phyloP scores from a whole-genome alignment of 1,140 invertebrate genomes.

The Rhynchophorus ferrugineus region DNA sequence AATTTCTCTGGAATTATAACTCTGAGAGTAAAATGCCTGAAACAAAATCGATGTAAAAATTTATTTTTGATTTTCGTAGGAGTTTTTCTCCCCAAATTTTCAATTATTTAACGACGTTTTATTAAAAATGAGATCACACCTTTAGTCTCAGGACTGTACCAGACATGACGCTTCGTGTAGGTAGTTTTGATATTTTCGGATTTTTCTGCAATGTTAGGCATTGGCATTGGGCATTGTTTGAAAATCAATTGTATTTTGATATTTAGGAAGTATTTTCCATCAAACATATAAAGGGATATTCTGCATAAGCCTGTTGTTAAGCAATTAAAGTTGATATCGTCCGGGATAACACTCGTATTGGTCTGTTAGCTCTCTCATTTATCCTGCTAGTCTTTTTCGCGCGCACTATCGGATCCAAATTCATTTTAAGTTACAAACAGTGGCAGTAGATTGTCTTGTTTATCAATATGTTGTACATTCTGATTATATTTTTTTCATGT shows the following conservation, averaged over 20 bases:
- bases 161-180: conserved; percentile 12
- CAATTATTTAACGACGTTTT: conserved; percentile 29
- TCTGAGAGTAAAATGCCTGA: conserved; percentile 24
- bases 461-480: no score
- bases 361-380: conserved; percentile 9
- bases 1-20: conserved; percentile 36
- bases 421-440: no score
- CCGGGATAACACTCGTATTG: not conserved
- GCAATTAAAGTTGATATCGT: conserved; percentile 6
- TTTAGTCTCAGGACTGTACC: conserved; percentile 5
- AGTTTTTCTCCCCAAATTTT: conserved; percentile 34
- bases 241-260: conserved; percentile 10
- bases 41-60: conserved; percentile 36
- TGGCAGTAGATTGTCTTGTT: no score
- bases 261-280: conserved; percentile 8
- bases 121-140: conserved; percentile 17
- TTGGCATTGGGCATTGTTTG: conserved; percentile 8
- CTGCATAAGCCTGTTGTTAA: conserved; percentile 3
- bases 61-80: conserved; percentile 37
- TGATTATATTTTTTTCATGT: no score
- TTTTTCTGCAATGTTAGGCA: conserved; percentile 9
- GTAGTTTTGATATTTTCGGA: conserved; percentile 14
- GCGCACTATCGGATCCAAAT: conserved; percentile 13
- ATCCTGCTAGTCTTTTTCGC: conserved; percentile 1
- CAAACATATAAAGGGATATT: conserved; percentile 1